Base-by-base conservation (phyloP, 2,888 invertebrate species). In the Amiota mariae region DNA sequence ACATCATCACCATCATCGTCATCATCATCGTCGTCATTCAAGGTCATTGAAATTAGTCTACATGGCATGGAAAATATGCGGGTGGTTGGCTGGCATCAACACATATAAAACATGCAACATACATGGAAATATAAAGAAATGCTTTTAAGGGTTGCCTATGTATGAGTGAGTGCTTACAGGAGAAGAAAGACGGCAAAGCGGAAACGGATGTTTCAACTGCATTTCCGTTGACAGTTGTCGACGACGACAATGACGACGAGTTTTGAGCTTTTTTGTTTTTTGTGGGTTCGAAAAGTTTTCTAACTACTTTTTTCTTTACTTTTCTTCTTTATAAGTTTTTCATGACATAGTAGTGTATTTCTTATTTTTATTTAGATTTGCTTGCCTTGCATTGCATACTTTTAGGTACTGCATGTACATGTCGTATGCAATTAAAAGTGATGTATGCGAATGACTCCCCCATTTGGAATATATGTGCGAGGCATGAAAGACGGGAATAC, bases 31-130 rank as follows among this genome's bases (percentile, higher is more conserved):
- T 36, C 36, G 36, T 36, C 36, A 36, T 36, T 36, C 36, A 36
- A 36, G 36, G 36, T 36, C 36, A 36, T 36, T 36, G 36, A 36
- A 36, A 36, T 36, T 36, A 36, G 36, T 36, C 36, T 36, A 36
- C 36, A 36, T 36, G 36, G 0, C 2, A 36, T 36, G 36, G 36
- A 36, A 82, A 78, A 85, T 81, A 84, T 83, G 84, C 85, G 83
- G 83, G 85, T 75, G 20, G 8, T 20, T 61, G 1, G 18, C 12
- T 9, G 61, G 36, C 3, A 61, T 57, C n/a, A n/a, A 3, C 24
- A 24, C 3, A 3, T 3, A 24, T 24, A 24, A 1, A 24, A 59
- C n/a, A 59, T 8, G 20, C 12, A 59, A 59, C 20, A 13, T 57
- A 9, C 63, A 63, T 11, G 1, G 18, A 61, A 61, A 24, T 12